Evolutionary conservation across 2,888 invertebrate species (phyloP), one percentile per base, ranked within the genome.

Genomic region (Synergus itoensis): DNA sequence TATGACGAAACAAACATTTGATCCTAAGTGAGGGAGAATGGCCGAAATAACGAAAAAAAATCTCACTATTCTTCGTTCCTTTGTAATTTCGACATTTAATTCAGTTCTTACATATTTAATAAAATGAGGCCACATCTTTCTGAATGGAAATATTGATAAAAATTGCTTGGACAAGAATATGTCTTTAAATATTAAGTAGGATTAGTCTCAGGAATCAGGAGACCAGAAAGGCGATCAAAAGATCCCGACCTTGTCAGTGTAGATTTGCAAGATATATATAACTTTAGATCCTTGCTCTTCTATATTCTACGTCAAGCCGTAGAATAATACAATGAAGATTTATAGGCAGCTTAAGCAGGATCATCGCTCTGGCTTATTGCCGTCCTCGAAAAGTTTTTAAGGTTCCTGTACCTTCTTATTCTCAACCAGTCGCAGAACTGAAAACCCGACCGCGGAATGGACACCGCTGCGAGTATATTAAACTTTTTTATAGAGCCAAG

Each of bases 291-390:
- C 73, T 73, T 36, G 73, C 36, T 53, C 73, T 40, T 73, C 53
- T 73, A 73, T 40, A 73, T 53, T 73, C 48, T 36, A 36, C 36
- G 11, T 57, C 36, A 40, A 73, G 8, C 53, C 69, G 53, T 11
- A 83, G 86, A 84, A 87, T 85, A 86, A 84, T 85, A 81, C 89
- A 90, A 90, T 89, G 89, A 89, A 89, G 89, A 90, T 90, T 89
- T 90, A 90, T 89, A 85, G 83, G 84, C 69, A 83, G 88, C 89
- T 88, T 85, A 84, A 43, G 79, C 79, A 77, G 87, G 89, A 89
- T 89, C 86, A 89, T 88, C 86, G 85, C 81, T 82, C 85, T 86
- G 86, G 89, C 89, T 90, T 89, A 89, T 89, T 88, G 88, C 87
- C 86, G 82, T 88, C 77, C 87, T 86, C 84, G 83, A 87, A 88